phyloP scores from a whole-genome alignment of 1,140 invertebrate genomes.

The Drosophila gunungcola region DNA sequence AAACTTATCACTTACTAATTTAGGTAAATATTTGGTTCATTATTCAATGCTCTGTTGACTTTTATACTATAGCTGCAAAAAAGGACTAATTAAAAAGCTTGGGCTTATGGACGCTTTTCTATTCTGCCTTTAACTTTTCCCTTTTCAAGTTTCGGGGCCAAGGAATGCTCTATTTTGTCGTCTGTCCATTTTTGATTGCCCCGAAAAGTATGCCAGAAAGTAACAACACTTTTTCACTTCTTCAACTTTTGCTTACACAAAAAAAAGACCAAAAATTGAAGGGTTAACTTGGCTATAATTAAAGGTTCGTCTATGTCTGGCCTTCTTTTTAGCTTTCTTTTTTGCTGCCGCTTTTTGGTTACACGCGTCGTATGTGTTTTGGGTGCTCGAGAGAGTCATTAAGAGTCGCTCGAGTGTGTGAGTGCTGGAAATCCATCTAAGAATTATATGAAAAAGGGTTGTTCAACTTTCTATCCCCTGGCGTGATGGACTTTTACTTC shows the following conservation, averaged over 20 bases:
- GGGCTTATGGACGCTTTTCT: slow-evolving; percentile 26
- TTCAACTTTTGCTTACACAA: slow-evolving; percentile 39
- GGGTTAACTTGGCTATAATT: slow-evolving; percentile 71
- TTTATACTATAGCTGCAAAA: slow-evolving; percentile 21
- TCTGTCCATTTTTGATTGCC: slow-evolving; percentile 65
- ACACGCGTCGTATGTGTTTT: slow-evolving; percentile 60
- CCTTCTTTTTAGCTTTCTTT: slow-evolving; percentile 29
- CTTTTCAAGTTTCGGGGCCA: slow-evolving; percentile 23
- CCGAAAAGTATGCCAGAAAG: slow-evolving; percentile 54
- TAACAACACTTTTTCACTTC: slow-evolving; percentile 41
- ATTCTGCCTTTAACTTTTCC: slow-evolving; percentile 28
- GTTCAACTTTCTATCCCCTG: slow-evolving; percentile 56
- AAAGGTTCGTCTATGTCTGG: slow-evolving; percentile 63
- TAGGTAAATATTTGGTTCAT: slow-evolving; percentile 15
- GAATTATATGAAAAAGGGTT: slow-evolving; percentile 65
- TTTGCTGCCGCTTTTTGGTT: slow-evolving; percentile 24
- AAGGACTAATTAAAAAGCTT: slow-evolving; percentile 71
- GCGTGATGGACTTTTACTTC: slow-evolving; percentile 5
- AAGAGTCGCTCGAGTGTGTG: slow-evolving; percentile 65
- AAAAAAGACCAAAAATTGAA: slow-evolving; percentile 20
- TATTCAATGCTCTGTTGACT: slow-evolving; percentile 15
- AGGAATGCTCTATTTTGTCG: slow-evolving; percentile 19
- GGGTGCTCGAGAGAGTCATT: slow-evolving; percentile 74
- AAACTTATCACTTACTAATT: slow-evolving; percentile 32
- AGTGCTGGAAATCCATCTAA: slow-evolving; percentile 40